Evolutionary conservation across 2,888 invertebrate species (phyloP), one percentile per base, ranked within the genome.

Genomic region (Athetis lepigone): DNA sequence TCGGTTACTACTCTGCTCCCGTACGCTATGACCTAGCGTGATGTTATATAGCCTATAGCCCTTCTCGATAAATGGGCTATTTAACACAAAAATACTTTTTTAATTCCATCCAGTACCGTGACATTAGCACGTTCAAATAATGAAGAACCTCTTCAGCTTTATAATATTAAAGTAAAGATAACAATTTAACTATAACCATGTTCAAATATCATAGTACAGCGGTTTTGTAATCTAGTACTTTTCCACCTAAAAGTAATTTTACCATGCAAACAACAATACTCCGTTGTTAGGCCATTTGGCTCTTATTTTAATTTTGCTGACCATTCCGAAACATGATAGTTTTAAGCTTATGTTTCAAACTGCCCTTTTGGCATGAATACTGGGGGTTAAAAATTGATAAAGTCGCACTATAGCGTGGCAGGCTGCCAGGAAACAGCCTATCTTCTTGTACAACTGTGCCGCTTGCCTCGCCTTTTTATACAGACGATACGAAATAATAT

Each of bases 351-450:
- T 37, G 62, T 51, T 67, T 21, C 33, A 49, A 70, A 68, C 37
- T 54, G 37, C 43, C 70, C 49, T 54, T 70, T 70, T 68, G 67
- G 67, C 70, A 68, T 70, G 67, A 63, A 54, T 62, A 54, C 54
- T 36, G 54, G 9, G 63, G 39, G 63, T 68, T 54, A 68, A 70
- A 68, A 68, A 62, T 70, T 68, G 70, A 68, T 68, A 68, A 68
- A 54, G 54, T 62, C 67, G 37, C 70, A 70, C 67, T 70, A 49
- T 51, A 25, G 18, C 19, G 43, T 70, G 67, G 67, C 67, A 70
- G 33, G 0, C 13, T 68, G 67, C 67, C 67, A 68, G 63, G 33
- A 16, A 16, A 13, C 43, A 7, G 43, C 43, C 47, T 70, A 63
- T 70, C 39, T 50, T 68, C 46, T 70, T 39, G 21, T 49, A 19